Percentiles rank a stretch among this genome's conserved stretches.
phyloP scores from a whole-genome alignment of 2,113 vertebrate genomes.

The Macquaria ambigua region DNA sequence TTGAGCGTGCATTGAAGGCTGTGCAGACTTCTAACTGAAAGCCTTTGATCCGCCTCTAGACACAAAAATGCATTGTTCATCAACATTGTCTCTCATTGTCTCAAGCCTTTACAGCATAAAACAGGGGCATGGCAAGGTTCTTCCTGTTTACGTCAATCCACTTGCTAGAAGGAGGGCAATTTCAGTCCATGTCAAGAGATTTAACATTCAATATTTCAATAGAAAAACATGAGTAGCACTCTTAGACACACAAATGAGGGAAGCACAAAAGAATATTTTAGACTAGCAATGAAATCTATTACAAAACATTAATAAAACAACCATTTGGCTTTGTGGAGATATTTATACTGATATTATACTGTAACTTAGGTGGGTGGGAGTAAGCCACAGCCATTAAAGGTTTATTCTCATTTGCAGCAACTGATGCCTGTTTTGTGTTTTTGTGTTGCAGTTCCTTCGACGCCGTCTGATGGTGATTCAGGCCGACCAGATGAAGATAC shows the following conservation, averaged over 20 bases:
- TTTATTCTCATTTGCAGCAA: neutral
- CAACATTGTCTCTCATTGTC: constrained; percentile 10
- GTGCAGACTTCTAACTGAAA: constrained; percentile 16
- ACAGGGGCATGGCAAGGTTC: neutral
- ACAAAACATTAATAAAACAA: constrained; percentile 19
- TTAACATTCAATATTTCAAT: constrained; percentile 11
- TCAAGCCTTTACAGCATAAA: constrained; percentile 13
- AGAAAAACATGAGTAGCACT: neutral
- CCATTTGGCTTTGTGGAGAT: constrained; percentile 9
- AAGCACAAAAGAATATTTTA: constrained; percentile 6
- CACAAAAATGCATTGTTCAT: constrained; percentile 10
- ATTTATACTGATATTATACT: neutral
- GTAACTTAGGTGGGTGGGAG: neutral
- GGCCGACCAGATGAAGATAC: constrained; percentile 94
- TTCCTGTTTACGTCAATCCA: neutral
- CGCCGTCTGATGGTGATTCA: constrained; percentile 85
- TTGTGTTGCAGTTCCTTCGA: constrained; percentile 60
- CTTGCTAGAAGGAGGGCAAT: neutral
- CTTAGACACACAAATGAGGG: constrained; percentile 9
- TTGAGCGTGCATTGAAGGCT: constrained; percentile 15
- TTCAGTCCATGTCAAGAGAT: neutral
- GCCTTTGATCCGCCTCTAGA: neutral
- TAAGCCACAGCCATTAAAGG: constrained; percentile 19
- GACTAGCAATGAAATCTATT: neutral
- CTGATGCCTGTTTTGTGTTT: constrained; percentile 43